phyloP scores from a whole-genome alignment of 1,140 invertebrate genomes.

The Catajapyx aquilonaris region DNA sequence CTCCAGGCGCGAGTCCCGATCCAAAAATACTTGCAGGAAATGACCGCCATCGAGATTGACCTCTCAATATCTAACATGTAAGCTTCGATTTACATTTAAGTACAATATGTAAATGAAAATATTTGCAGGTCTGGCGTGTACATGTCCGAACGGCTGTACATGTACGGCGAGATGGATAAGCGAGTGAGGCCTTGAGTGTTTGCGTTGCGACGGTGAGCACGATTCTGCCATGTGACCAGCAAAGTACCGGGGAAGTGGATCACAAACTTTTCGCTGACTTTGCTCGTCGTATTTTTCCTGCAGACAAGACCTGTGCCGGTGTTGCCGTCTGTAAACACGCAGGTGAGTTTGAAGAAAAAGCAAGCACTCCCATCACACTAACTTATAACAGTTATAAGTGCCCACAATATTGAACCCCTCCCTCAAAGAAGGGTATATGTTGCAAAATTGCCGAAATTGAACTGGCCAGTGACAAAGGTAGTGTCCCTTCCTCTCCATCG shows the following conservation, averaged over 20 bases:
- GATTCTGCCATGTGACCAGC: conserved; percentile 38
- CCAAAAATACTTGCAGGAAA: conserved; percentile 53
- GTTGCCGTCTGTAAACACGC: too few species aligned
- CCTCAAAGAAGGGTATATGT: too few species aligned
- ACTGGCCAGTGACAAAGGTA: too few species aligned
- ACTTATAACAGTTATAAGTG: too few species aligned
- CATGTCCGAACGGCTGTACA: conserved; percentile 67
- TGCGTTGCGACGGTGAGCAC: conserved; percentile 56
- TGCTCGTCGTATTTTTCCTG: conserved; percentile 60
- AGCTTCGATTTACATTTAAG: too few species aligned
- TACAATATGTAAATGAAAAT: too few species aligned
- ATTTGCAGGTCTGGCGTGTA: conserved; percentile 57
- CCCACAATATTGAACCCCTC: too few species aligned
- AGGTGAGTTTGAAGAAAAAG: too few species aligned
- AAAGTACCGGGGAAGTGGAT: conserved; percentile 52
- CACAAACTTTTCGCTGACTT: conserved; percentile 65
- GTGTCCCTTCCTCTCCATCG: too few species aligned
- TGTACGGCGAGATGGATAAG: conserved; percentile 42
- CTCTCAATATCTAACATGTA: conserved; percentile 58
- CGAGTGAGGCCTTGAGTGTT: conserved; percentile 54
- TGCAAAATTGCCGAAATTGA: too few species aligned
- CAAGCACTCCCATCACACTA: too few species aligned
- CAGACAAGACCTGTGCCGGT: conserved; percentile 35
- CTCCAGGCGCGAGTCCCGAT: conserved; percentile 70
- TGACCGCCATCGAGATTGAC: conserved; percentile 59